Evolutionary conservation across 2,888 invertebrate species (phyloP).

Genomic region (Trissolcus japonicus): DNA sequence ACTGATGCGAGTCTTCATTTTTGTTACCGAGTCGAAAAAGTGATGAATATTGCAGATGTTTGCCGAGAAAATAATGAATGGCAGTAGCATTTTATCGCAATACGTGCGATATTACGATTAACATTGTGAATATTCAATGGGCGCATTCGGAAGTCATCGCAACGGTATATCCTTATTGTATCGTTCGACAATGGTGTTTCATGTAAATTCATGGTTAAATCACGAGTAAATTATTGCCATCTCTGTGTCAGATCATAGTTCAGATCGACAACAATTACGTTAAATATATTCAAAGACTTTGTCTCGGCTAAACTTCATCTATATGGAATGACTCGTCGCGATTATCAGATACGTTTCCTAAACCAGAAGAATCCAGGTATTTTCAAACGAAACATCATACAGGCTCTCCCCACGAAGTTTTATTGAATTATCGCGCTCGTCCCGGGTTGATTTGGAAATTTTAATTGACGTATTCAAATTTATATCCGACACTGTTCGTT

Average conservation of each 20-base stretch:
- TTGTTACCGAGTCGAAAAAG: slow-evolving; percentile 15
- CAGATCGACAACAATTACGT: slow-evolving; percentile 38
- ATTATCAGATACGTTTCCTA: slow-evolving; percentile 17
- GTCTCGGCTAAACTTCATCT: slow-evolving; percentile 21
- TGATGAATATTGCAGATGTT: slow-evolving; percentile 33
- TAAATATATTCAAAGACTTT: slow-evolving; percentile 45
- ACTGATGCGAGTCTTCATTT: slow-evolving; percentile 30
- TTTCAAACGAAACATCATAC: slow-evolving; percentile 42
- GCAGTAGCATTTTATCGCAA: slow-evolving; percentile 35
- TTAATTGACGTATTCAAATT: slow-evolving; percentile 46
- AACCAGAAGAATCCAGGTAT: slow-evolving; percentile 30
- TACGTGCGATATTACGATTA: slow-evolving; percentile 51
- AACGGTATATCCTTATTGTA: slow-evolving; percentile 41
- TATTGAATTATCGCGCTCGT: slow-evolving; percentile 34
- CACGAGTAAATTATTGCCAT: slow-evolving; percentile 51
- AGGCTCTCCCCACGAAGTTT: slow-evolving; percentile 9
- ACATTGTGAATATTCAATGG: slow-evolving; percentile 53
- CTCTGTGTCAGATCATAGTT: slow-evolving; percentile 44
- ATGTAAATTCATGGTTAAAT: slow-evolving; percentile 45
- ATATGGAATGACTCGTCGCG: slow-evolving; percentile 26
- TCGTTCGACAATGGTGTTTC: slow-evolving; percentile 38
- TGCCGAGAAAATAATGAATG: slow-evolving; percentile 19
- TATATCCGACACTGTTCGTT: slow-evolving; percentile 25
- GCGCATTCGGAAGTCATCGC: slow-evolving; percentile 47
- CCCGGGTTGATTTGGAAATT: slow-evolving; percentile 35